These are phyloP conservation scores for Zygaena filipendulae DNA, from an alignment of 2,888 invertebrate genomes.

Conservation along the genomic window DNA sequence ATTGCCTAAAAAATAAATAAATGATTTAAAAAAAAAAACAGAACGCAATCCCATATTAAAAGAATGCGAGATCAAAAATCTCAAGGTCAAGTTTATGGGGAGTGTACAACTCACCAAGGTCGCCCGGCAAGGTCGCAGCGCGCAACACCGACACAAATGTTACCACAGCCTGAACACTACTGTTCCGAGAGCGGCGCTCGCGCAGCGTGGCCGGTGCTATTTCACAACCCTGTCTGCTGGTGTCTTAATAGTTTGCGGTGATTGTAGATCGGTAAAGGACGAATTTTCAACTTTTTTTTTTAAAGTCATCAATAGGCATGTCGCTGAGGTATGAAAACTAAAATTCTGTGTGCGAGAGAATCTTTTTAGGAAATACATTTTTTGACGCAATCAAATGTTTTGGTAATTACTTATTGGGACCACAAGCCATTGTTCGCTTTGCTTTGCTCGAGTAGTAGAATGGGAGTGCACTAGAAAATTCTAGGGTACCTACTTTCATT, in stretches of 20 bases:
- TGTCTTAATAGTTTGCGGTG: conserved; percentile 47
- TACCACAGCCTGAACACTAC: conserved; percentile 44
- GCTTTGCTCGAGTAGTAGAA: too few relatives aligned
- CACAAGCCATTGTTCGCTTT: too few relatives aligned
- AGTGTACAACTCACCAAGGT: conserved; percentile 49
- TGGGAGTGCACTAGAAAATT: too few relatives aligned
- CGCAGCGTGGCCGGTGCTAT: conserved; percentile 25
- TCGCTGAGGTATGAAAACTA: conserved; percentile 1
- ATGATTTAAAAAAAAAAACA: neutral
- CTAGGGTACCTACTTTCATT: too few relatives aligned
- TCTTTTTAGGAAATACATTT: too few relatives aligned
- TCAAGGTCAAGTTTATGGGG: conserved; percentile 41
- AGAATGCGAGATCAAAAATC: conserved; percentile 2
- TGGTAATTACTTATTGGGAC: too few relatives aligned
- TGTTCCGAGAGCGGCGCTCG: conserved; percentile 30
- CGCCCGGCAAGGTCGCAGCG: conserved; percentile 34
- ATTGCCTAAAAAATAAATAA: neutral
- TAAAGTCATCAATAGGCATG: conserved; percentile 2
- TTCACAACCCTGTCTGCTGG: conserved; percentile 49
- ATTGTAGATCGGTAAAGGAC: conserved; percentile 40
- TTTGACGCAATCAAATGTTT: too few relatives aligned
- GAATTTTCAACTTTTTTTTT: conserved; percentile 19
- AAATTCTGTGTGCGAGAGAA: too few relatives aligned
- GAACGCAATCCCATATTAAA: neutral
- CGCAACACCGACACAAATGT: conserved; percentile 43